Evolutionary conservation across 2,888 invertebrate genomes (phyloP), one percentile per base, ranked within the genome.

Genomic region (Rhyacophila evoluta): DNA sequence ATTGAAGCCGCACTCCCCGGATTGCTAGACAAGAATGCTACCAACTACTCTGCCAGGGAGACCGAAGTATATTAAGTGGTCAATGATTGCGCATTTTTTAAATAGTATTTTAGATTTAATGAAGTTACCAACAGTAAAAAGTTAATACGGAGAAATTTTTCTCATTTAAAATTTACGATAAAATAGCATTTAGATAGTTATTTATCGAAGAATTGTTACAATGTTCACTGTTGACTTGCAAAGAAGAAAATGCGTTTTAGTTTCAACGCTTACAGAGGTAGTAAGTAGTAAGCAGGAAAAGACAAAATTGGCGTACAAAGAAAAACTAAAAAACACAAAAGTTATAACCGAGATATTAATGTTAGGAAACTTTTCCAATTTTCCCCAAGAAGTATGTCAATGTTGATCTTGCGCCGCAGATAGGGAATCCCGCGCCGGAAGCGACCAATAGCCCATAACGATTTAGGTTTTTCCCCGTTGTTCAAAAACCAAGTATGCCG

Each of bases 381-480:
- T 81, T 72, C 77, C 41, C 39, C 25, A 27, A 38, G 72, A 81
- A 77, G 74, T 77, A 79, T 74, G 79, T 77, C 79, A 79, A 79
- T 79, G 77, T 81, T 81, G 81, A 81, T 81, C 79, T 72, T 75
- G 75, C 29, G 70, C 75, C 76, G 74, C 28, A 78, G 76, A 76
- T 74, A 79, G 77, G 74, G 27, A 15, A 33, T 41, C 71, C 38
- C 37, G 41, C 28, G 27, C 71, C 19, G 73, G 70, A 74, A 80
- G 77, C 74, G 80, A 70, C 77, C 79, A 81, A 81, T 79, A 79
- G 81, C 36, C 79, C 77, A 70, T 74, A 75, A 81, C 74, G 79
- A 77, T 72, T 41, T 77, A 72, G 78, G 69, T 68, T 78, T 74
- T 19, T 67, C 75, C n/a, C 67, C 79, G 75, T 72, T 79, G 79